These are phyloP conservation scores for Laupala kohalensis DNA, from an alignment of 1,140 invertebrate genomes.

Conservation along the genomic window DNA sequence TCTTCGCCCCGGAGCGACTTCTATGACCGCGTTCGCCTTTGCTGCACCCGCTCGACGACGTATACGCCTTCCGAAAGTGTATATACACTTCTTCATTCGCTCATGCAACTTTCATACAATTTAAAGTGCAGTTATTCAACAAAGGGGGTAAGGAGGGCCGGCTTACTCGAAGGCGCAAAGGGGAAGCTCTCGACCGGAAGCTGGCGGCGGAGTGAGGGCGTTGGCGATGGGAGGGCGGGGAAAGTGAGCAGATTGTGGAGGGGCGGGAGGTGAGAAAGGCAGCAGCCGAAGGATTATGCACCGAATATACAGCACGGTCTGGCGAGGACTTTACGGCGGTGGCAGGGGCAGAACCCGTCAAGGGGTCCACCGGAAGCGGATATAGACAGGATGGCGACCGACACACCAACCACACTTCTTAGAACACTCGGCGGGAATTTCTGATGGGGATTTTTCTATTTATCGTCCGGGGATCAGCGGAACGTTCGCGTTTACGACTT, in stretches of 20 bases:
- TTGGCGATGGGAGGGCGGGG: not conserved
- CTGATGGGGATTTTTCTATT: not conserved
- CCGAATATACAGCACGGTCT: not conserved
- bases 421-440: not conserved
- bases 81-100: slow-evolving; percentile 14
- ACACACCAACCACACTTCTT: not conserved
- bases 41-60: slow-evolving; percentile 17
- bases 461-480: not conserved
- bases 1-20: too few relatives aligned
- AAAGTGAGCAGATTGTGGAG: slow-evolving; percentile 5
- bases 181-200: slow-evolving; percentile 8
- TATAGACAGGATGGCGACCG: not conserved
- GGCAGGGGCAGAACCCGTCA: not conserved
- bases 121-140: slow-evolving; percentile 26
- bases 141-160: slow-evolving; percentile 7
- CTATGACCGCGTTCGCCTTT: slow-evolving; percentile 11
- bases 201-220: slow-evolving; percentile 5
- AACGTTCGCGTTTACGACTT: not conserved
- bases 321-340: too few relatives aligned
- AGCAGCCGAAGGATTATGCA: not conserved
- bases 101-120: slow-evolving; percentile 30
- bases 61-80: slow-evolving; percentile 16
- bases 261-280: slow-evolving; percentile 12
- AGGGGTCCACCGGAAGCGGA: not conserved
- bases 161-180: slow-evolving; percentile 10